These are phyloP conservation scores for Buphagus erythrorhynchus DNA, from an alignment of 2,797 vertebrate genomes.

Conservation along the genomic window DNA sequence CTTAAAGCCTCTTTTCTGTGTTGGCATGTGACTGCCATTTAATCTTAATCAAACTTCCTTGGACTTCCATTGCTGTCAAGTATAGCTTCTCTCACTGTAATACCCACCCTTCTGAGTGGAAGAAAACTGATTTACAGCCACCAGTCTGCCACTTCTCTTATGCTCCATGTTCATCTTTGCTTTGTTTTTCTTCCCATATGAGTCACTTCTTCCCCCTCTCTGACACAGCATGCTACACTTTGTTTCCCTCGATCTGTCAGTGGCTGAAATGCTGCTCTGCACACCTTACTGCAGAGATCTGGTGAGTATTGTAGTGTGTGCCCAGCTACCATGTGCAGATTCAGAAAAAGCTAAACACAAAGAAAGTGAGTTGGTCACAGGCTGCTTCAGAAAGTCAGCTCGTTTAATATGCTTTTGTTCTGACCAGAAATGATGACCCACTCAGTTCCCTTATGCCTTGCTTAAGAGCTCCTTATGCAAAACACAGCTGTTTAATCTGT, in stretches of 20 bases:
- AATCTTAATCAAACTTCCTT: conserved; percentile 58
- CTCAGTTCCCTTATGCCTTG: neutral
- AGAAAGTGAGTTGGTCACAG: neutral
- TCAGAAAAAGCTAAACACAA: neutral
- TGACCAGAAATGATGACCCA: neutral
- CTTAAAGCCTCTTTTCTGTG: neutral
- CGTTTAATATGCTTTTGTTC: neutral
- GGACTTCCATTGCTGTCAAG: conserved; percentile 39
- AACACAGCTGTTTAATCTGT: neutral
- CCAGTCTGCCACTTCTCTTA: neutral
- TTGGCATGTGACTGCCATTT: conserved; percentile 16
- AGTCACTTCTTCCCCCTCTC: conserved; percentile 25
- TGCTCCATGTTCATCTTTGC: neutral
- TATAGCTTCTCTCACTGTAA: neutral
- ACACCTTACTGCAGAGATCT: neutral
- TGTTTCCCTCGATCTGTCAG: neutral
- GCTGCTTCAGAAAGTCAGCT: neutral
- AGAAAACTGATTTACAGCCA: neutral
- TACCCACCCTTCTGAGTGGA: neutral
- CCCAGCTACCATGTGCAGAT: neutral
- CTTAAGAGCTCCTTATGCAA: neutral
- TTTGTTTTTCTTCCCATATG: conserved; percentile 49
- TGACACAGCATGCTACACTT: neutral
- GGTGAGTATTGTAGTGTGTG: neutral
- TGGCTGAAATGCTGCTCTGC: neutral